Base-by-base conservation (phyloP, 2,797 vertebrate genomes). In the Pteropus rufus region DNA sequence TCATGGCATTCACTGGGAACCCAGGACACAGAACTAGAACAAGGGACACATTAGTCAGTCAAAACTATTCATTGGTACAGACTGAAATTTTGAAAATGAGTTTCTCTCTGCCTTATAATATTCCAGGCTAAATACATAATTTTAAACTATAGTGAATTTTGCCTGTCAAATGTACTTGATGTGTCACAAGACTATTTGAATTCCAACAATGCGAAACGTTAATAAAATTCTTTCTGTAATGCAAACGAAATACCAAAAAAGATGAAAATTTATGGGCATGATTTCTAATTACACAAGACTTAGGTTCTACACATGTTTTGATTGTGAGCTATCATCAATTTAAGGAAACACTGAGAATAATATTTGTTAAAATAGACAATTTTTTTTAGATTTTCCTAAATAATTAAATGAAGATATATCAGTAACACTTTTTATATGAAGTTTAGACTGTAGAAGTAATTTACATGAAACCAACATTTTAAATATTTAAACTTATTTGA, bases 1-100 rank as follows among this genome's bases (percentile, higher is more conserved):
- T 81, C 95, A 97, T 96, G 94, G 90, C 75, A 95, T 52, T 97
- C 96, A n/a, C 75, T 88, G 69, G 93, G 92, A 97, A 97, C 49
- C 34, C 87, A 90, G 34, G 41, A 93, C 85, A 95, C 67, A 93
- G 76, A 94, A 56, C 24, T 85, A 49, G 83, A 97, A 89, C 69
- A 91, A 91, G 81, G 54, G 89, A 80, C 44, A 39, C 2, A 93
- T 96, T 86, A 9, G 88, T 97, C 79, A 92, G 81, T 84, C 58
- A 72, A 23, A 97, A 39, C 1, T 81, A 2, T 64, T 19, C 67
- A 96, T 49, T 91, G 3, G 1, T 26, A 96, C 65, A 3, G 23
- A 56, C 92, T 86, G 79, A 23, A 31, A 94, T 95, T 84, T 97
- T 81, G 73, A 18, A 62, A 89, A 70, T 62, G 2, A 29, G 3